Percentiles rank a stretch among this genome's conserved stretches.
Conservation (phyloP, 2,888 invertebrate genomes). For the Rotaria macrura region DNA sequence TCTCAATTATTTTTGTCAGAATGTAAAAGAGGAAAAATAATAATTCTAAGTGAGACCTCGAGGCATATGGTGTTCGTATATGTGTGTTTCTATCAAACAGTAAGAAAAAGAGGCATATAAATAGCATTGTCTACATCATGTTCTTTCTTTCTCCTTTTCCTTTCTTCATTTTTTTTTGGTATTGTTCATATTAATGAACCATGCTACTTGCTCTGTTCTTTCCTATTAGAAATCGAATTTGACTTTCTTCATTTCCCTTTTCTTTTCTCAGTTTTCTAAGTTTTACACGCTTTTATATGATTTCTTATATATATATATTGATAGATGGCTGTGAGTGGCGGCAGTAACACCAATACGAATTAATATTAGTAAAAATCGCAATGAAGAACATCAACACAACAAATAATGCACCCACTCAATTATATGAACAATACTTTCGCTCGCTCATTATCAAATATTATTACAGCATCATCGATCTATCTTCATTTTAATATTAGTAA, state of each 20-base stretch:
- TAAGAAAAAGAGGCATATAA: neutral
- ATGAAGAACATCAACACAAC: neutral
- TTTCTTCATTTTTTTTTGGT: no score
- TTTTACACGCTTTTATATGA: neutral
- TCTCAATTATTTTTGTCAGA: neutral
- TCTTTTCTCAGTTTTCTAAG: neutral
- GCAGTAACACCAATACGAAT: neutral
- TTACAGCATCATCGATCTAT: neutral
- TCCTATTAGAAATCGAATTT: neutral
- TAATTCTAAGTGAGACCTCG: neutral
- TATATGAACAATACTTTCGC: neutral
- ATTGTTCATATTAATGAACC: neutral
- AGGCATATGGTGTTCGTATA: neutral
- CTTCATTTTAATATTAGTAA: neutral
- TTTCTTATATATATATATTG: neutral
- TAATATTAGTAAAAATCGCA: neutral
- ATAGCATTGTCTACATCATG: neutral
- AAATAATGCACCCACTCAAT: neutral
- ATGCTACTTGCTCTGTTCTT: neutral
- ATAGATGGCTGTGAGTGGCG: conserved; percentile 1
- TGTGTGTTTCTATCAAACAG: neutral
- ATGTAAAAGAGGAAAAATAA: neutral
- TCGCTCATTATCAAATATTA: neutral
- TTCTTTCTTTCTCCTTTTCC: neutral
- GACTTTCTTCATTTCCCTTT: neutral